Evolutionary conservation across 2,113 vertebrate species (phyloP).

Genomic region (Eonycteris spelaea): DNA sequence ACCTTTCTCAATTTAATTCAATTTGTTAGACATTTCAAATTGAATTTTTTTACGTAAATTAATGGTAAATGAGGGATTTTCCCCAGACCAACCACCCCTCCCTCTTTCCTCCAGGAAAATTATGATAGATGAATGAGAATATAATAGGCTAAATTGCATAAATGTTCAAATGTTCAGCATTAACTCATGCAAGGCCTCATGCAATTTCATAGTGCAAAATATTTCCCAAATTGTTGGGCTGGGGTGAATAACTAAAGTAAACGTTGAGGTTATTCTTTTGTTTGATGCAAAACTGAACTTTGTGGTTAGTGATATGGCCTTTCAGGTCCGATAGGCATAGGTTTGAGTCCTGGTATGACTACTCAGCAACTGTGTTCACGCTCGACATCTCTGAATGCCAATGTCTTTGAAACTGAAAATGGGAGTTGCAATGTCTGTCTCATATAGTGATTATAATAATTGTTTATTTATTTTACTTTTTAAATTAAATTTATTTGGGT

Average conservation of each 20-base stretch:
- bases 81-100: background rate
- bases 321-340: background rate
- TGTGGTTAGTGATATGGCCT: background rate
- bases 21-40: conserved; percentile 62
- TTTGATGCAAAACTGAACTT: background rate
- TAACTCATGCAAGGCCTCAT: conserved; percentile 1
- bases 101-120: conserved; percentile 46
- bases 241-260: background rate
- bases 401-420: background rate
- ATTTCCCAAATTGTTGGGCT: background rate
- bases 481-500: too few species aligned
- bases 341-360: background rate
- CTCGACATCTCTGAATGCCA: background rate
- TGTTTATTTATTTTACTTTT: too few species aligned
- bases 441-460: background rate
- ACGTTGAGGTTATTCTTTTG: background rate
- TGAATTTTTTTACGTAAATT: conserved; percentile 56
- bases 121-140: conserved; percentile 47
- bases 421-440: background rate
- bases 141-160: conserved; percentile 46
- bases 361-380: background rate
- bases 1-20: conserved; percentile 64
- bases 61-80: conserved; percentile 34
- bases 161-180: conserved; percentile 17
- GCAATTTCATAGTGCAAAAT: background rate